Base-by-base conservation (phyloP, 2,888 invertebrate genomes). In the Amphipoea lucens region DNA sequence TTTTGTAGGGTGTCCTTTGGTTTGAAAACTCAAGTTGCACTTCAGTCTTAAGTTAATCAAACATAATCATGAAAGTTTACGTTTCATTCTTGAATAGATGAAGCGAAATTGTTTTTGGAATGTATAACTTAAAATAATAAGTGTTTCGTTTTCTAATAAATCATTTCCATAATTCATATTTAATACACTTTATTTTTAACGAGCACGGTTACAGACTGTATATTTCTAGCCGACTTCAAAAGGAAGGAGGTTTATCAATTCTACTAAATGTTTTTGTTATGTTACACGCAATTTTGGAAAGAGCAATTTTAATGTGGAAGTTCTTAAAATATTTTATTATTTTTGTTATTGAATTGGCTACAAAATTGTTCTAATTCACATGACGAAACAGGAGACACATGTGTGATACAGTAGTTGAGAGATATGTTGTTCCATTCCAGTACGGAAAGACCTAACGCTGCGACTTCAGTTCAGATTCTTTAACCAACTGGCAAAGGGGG, bases 381-480 rank as follows among this genome's bases (percentile, higher is more conserved):
- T 86, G 75, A 78, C 82, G 79, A 76, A 69, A 81, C 81, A 86
- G 75, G 83, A 85, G 81, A 90, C 91, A 92, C 90, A 85, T 85
- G 90, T 92, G 89, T 91, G 89, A 87, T 84, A 87, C 89, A 92
- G 91, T 93, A 94, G 94, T 94, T 94, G 91, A 95, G 92, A 93
- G 91, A 91, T 95, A 90, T 95, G 92, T 96, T 97, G 95, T 97
- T 97, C 97, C 97, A 97, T 97, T 97, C 96, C 98, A 98, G 98
- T 99, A 98, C 98, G 98, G 98, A 99, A 99, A 98, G 98, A 99
- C 97, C 98, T 98, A 98, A 98, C 98, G 97, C 98, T 98, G 98
- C 98, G 98, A 97, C 98, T 98, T 97, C 98, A 98, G 98, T 99
- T 98, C 98, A 98, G 98, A 98, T 98, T 98, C 98, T 99, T 99